Percentiles rank a stretch among this genome's conserved stretches.
Evolutionary conservation across 1,140 invertebrate species (phyloP).

Genomic region (Himalopsyche phryganea): DNA sequence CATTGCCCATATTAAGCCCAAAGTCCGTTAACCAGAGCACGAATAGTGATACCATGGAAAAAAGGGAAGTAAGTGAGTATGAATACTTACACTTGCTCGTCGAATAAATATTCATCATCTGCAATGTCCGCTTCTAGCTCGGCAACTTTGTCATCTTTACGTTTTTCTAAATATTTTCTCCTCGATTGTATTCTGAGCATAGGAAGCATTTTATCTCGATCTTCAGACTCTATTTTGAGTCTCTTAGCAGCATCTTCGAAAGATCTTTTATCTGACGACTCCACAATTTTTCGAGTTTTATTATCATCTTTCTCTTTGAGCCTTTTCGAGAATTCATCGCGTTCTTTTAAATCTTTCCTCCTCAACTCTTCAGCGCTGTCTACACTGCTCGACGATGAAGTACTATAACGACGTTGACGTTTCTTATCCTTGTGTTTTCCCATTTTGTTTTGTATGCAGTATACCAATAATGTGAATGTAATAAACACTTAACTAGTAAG

Average conservation of each 20-base stretch:
- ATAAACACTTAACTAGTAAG: too few relatives aligned
- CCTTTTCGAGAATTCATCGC: conserved; percentile 91
- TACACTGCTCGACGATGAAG: conserved; percentile 49
- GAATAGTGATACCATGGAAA: too few relatives aligned
- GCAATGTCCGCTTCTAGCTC: conserved; percentile 91
- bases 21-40: too few relatives aligned
- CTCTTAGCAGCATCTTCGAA: conserved; percentile 91
- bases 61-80: neutral
- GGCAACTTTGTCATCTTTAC: conserved; percentile 94
- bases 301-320: conserved; percentile 88
- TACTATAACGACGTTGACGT: conserved; percentile 49
- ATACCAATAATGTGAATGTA: too few relatives aligned
- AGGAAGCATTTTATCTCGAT: conserved; percentile 82
- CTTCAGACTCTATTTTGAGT: conserved; percentile 81
- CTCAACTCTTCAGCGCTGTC: conserved; percentile 68
- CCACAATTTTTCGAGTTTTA: conserved; percentile 78
- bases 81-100: conserved; percentile 73
- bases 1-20: too few relatives aligned
- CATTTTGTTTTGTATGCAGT: conserved; percentile 19
- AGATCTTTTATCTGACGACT: conserved; percentile 68
- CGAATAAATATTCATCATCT: conserved; percentile 97
- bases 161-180: conserved; percentile 89
- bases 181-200: conserved; percentile 87
- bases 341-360: conserved; percentile 78
- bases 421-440: conserved; percentile 43